Conservation (phyloP, 2,888 invertebrate genomes). For the Drosophila demipolita region DNA sequence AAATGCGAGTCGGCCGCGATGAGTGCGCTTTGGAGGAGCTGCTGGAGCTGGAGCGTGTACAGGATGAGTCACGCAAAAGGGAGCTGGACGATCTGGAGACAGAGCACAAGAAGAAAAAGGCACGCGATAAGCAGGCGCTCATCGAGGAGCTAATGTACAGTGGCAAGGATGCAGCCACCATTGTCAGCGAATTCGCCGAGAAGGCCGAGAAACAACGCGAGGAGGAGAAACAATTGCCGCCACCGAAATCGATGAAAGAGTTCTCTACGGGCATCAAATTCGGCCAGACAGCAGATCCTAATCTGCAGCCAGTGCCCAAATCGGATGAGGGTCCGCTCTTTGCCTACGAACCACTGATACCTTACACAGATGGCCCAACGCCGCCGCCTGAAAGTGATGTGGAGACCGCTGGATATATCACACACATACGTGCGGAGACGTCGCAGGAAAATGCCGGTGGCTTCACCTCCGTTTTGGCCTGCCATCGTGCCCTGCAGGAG, state of each 20-base stretch:
- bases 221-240: conserved; percentile 85
- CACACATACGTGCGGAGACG: conserved; percentile 91
- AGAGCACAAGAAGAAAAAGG: conserved; percentile 92
- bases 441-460: conserved; percentile 94
- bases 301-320: conserved; percentile 89
- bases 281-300: conserved; percentile 87
- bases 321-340: conserved; percentile 92
- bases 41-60: conserved; percentile 92
- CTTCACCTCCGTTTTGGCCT: conserved; percentile 92
- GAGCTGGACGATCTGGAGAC: conserved; percentile 88
- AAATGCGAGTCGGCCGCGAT: conserved; percentile 90
- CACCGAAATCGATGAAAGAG: conserved; percentile 86
- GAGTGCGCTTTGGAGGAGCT: conserved; percentile 95
- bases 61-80: conserved; percentile 90
- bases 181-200: conserved; percentile 92
- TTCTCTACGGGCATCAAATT: conserved; percentile 96
- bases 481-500: conserved; percentile 94
- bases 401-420: conserved; percentile 88
- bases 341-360: conserved; percentile 87
- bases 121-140: conserved; percentile 94
- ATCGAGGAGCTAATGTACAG: conserved; percentile 98
- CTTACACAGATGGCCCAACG: conserved; percentile 90
- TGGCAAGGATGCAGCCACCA: conserved; percentile 94
- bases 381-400: conserved; percentile 89
- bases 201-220: conserved; percentile 89